Evolutionary conservation across 2,888 invertebrate genomes (phyloP), one percentile per base, ranked within the genome.

Genomic region (Ashinkailepas kermadecensis): DNA sequence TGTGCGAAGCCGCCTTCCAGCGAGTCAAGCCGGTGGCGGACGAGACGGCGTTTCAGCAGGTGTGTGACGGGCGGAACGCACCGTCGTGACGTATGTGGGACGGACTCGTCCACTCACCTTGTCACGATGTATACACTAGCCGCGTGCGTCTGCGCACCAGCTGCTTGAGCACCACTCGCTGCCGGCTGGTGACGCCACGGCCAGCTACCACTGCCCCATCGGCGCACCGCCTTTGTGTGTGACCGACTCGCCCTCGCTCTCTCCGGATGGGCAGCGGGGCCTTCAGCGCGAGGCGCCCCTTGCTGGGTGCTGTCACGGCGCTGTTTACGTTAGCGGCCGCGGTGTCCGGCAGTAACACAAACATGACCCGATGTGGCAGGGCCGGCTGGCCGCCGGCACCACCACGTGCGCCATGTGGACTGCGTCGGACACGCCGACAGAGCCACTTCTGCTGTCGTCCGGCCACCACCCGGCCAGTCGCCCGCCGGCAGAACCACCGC

Each of bases 1-100:
- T 95, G 62, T 96, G 96, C 83, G 97, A 97, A 87, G 92, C 93
- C 70, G 92, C 93, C 1, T 98, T 98, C 86, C 96, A 96, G 0
- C 90, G 94, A 85, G 94, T 95, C 21, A 92, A 92, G 85, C 91
- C 95, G 0, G 91, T 91, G 0, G 90, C 93, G 0, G 97, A 97
- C 86, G 98, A 98, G 81, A 80, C 84, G 54, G 83, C 83, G 39
- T 84, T 85, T 74, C 83, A 83, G 58, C 83, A 84, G 82, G 84
- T 84, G 67, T 78, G 83, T 56, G 58, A 25, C 11, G 56, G 62
- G 15, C 65, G 64, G 39, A 59, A 7, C 7, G 59, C 59, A 15
- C 15, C 59, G 59, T 39, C 39, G 39, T 39, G 39, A 39, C 39
- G 39, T 39, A 4, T 39, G 39, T 39, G 39, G 39, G 39, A 39